Evolutionary conservation across 1,140 invertebrate species (phyloP), one percentile per base, ranked within the genome.

Genomic region (Heliconius hermathena): DNA sequence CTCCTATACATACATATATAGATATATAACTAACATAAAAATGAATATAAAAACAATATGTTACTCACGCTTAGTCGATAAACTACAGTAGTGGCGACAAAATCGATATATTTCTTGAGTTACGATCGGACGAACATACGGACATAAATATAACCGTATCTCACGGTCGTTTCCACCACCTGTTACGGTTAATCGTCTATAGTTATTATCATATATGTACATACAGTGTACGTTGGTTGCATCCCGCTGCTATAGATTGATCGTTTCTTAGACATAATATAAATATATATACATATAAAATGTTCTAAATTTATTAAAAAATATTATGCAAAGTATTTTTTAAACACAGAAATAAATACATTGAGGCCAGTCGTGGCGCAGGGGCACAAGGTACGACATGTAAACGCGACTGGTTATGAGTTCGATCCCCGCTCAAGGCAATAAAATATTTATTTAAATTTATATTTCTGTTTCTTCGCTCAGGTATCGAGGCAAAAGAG

Each of bases 121-220:
- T 90, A 91, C 85, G 89, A 83, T 70, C 84, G 84, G 77, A 87
- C 88, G 87, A 84, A 87, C 88, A 89, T 80, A 87, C 88, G 83
- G 76, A 89, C 89, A 88, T 90, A 90, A 90, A 91, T 91, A 91
- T 91, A 90, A 91, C 89, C 84, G 87, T 91, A 87, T 88, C 86
- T 91, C 89, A 82, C 83, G 79, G 82, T 84, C 84, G 84, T 90
- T 90, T 79, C 79, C 72, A 86, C 85, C 90, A 90, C 89, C 88
- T 91, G 90, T 88, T 89, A 88, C 88, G 72, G 80, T 76, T 88
- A 88, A 90, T 89, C 86, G 88, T 88, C 87, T 84, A 83, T 73
- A 80, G 82, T 85, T 83, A 84, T 85, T 85, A 87, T 85, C 87
- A 85, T 79, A 78, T 77, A 57, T 77, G 73, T 77, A 46, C 38